Base-by-base conservation (phyloP, 2,888 invertebrate genomes). In the Cynaeus angustus region DNA sequence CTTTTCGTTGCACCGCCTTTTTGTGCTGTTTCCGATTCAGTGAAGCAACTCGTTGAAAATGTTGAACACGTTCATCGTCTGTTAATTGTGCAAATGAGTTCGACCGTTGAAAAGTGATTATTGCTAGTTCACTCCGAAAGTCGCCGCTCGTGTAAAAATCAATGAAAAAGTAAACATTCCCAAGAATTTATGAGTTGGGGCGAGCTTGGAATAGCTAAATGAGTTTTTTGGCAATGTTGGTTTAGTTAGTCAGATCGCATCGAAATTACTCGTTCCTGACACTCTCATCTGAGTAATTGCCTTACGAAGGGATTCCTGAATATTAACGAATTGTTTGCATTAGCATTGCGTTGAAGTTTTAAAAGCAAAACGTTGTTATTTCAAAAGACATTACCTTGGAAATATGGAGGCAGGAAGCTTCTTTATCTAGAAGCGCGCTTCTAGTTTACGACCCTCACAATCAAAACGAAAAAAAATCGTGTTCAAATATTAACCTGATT, bases 301-400 rank as follows among this genome's bases (percentile, higher is more conserved):
- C 5, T 48, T 48, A 48, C 14, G 16, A 8, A 48, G 21, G 46
- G 26, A 48, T 48, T 14, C 13, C 33, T 33, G 5, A 21, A 56
- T 21, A 43, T 43, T 56, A 56, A 26, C 21, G 43, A 41, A 56
- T 56, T 50, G 16, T 55, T 55, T 14, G 37, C 41, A 12, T 21
- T n/a, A 9, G 41, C 33, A 26, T 43, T 21, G 41, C 38, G 41
- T 6, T 53, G 5, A 12, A 28, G 30, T 37, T 38, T 38, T 55
- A 38, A 55, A 55, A 55, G 55, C 55, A 38, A 38, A 38, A 56
- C 56, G 56, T 26, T 56, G 56, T 56, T 56, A 10, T 26, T 16
- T 8, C 7, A 21, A 21, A 21, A 21, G 21, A 21, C 21, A 21
- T 21, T 21, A 43, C 43, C 10, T 1, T 13, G 43, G 43, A 43